Percentiles rank a stretch among this genome's conserved stretches.
These are phyloP conservation scores for Oceanites oceanicus DNA, from an alignment of 2,113 vertebrate species.

Conservation along the genomic window DNA sequence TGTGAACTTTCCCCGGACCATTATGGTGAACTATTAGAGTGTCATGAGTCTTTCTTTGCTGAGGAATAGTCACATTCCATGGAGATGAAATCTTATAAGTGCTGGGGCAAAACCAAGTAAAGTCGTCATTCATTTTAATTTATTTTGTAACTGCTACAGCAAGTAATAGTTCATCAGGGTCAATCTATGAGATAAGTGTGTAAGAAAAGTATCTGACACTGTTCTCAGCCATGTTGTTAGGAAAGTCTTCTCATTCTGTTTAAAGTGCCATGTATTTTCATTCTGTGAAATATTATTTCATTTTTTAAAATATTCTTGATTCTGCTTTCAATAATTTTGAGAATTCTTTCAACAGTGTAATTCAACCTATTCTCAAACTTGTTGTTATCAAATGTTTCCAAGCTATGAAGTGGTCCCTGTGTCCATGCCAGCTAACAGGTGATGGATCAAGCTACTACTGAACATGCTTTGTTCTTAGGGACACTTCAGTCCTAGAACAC, in stretches of 20 bases:
- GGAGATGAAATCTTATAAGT: background rate
- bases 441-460: background rate
- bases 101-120: background rate
- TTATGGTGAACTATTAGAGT: background rate
- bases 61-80: background rate
- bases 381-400: background rate
- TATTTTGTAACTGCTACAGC: background rate
- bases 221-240: background rate
- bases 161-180: background rate
- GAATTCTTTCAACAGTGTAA: background rate
- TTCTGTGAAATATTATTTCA: background rate
- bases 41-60: background rate
- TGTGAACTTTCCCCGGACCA: background rate
- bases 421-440: background rate
- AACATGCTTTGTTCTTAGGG: background rate
- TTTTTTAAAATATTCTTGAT: background rate
- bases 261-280: background rate
- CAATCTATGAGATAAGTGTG: background rate
- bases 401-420: background rate
- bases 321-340: background rate
- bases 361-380: background rate
- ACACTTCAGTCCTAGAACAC: background rate
- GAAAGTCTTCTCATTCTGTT: background rate
- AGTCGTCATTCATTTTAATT: background rate
- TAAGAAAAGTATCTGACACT: background rate